Conservation (phyloP, 1,140 invertebrate genomes). For the Cepaea nemoralis region DNA sequence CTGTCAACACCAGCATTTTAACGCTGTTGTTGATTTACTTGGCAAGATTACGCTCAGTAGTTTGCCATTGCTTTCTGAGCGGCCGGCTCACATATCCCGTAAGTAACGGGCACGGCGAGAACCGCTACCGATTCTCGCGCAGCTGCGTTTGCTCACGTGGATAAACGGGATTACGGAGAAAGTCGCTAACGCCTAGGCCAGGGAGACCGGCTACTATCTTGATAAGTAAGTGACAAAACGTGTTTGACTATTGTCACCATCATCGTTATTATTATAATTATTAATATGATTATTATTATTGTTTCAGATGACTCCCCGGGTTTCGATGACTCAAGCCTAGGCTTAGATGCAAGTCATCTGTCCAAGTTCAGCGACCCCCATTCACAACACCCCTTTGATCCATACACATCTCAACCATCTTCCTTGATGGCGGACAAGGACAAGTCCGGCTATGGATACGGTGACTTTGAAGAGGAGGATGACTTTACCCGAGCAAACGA, state of each 20-base stretch:
- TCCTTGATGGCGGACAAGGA: background rate
- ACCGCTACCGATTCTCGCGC: too few relatives aligned
- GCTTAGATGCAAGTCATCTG: background rate
- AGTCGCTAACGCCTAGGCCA: too few relatives aligned
- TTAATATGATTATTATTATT: background rate
- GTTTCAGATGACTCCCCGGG: background rate
- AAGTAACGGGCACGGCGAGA: too few relatives aligned
- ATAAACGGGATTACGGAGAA: too few relatives aligned
- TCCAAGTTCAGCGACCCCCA: background rate
- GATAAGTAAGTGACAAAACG: background rate
- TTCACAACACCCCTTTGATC: background rate
- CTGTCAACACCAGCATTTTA: too few relatives aligned
- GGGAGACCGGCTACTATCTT: too few relatives aligned
- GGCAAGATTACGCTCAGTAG: too few relatives aligned
- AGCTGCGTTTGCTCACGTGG: too few relatives aligned
- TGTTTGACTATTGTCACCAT: background rate
- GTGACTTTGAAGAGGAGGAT: background rate
- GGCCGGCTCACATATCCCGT: too few relatives aligned
- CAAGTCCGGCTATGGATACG: background rate
- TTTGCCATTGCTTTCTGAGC: too few relatives aligned
- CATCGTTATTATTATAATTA: background rate
- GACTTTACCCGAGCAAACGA: background rate
- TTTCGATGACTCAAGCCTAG: background rate
- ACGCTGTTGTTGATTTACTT: too few relatives aligned
- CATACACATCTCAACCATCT: background rate